Evolutionary conservation across 1,140 invertebrate genomes (phyloP), one percentile per base, ranked within the genome.

Genomic region (Semibalanus balanoides): DNA sequence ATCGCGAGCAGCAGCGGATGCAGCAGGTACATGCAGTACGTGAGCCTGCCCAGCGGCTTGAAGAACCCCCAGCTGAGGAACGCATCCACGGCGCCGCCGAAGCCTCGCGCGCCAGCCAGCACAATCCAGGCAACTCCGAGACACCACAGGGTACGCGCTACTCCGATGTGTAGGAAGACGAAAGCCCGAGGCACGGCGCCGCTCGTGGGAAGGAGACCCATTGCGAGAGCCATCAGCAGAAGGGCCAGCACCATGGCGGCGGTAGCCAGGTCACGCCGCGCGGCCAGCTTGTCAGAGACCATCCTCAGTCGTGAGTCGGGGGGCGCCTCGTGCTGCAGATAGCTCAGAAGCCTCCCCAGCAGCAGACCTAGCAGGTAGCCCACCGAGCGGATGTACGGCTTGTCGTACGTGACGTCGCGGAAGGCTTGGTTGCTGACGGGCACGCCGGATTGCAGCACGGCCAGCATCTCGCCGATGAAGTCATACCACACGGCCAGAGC

Each of bases 1-100:
- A 28, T 28, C 5, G 69, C 69, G 5, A 70, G 69, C 7, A 70
- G 25, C 25, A 70, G 69, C 77, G 94, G 92, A 85, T 97, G 94
- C 25, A 96, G 88, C 35, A 96, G 86, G 83, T 97, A 97, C 17
- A 93, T 91, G 82, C 92, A 93, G 83, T 95, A 97, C 0, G 93
- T 94, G 64, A 96, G 87, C 75, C 93, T 86, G 79, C 92, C 92
- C 28, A 97, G 85, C 0, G 94, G 93, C 78, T 94, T 87, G 64
- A 94, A 86, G 0, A 90, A 87, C 73, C 88, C 87, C 83, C 92
- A 92, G 0, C 92, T 93, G n/a, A 96, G 85, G 30, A 94, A 83
- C 0, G 86, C 88, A 74, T 89, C 88, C 29, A 93, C 90, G 51
- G 86, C 82, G 77, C 88, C 90, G 90, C 79, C 69, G 85, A 82